phyloP scores from a whole-genome alignment of 2,888 invertebrate genomes.

The Eudasyphora cyanicolor region DNA sequence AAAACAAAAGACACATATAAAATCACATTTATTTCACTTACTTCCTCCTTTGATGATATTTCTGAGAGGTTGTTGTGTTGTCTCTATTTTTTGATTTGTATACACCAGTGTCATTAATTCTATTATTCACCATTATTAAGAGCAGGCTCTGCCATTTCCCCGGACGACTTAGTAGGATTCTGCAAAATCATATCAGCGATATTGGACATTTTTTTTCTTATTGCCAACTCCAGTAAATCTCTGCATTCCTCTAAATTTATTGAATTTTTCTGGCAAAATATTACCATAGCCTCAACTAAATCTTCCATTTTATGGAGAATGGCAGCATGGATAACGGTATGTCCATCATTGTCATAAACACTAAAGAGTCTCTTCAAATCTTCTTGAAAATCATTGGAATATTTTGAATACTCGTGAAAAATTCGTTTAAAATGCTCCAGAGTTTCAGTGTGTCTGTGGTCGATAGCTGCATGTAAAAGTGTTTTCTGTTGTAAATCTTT shows the following conservation, averaged over 20 bases:
- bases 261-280: neutral
- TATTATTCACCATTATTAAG: too few species aligned
- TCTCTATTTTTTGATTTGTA: too few species aligned
- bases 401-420: neutral
- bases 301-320: neutral
- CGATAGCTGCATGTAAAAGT: neutral
- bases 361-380: neutral
- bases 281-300: neutral
- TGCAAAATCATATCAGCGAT: neutral
- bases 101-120: too few species aligned
- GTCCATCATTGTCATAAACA: neutral
- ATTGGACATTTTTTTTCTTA: neutral
- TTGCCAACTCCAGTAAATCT: neutral
- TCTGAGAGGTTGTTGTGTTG: too few species aligned
- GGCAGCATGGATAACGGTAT: neutral
- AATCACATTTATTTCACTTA: too few species aligned
- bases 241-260: neutral
- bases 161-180: too few species aligned
- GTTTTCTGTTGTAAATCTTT: neutral
- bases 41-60: too few species aligned
- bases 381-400: neutral
- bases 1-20: too few species aligned
- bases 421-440: neutral
- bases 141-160: too few species aligned
- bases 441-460: neutral